These are phyloP conservation scores for Paralichthys olivaceus DNA, from an alignment of 2,113 vertebrate genomes.

Conservation along the genomic window DNA sequence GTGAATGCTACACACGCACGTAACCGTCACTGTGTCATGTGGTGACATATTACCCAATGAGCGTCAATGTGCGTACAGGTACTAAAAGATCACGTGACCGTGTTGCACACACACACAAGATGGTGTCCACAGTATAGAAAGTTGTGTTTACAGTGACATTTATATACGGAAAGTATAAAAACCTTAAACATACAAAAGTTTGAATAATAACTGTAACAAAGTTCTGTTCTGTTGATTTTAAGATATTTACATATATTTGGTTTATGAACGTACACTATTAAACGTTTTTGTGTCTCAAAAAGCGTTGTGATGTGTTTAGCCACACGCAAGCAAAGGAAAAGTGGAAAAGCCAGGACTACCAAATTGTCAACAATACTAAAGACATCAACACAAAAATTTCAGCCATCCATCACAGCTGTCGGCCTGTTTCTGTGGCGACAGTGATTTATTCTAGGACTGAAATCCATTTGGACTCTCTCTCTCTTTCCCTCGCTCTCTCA, in stretches of 20 bases:
- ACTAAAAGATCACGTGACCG: slow-evolving; percentile 54
- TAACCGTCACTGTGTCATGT: slow-evolving; percentile 57
- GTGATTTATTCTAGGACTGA: slow-evolving; percentile 85
- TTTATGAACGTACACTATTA: not conserved
- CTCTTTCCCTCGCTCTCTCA: slow-evolving; percentile 35
- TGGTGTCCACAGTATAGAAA: slow-evolving; percentile 39
- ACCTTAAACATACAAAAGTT: not conserved
- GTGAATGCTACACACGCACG: slow-evolving; percentile 27
- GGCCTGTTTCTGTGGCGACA: slow-evolving; percentile 82
- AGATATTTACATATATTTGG: not conserved
- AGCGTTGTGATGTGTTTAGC: slow-evolving; percentile 68
- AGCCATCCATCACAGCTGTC: slow-evolving; percentile 86
- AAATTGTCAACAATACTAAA: slow-evolving; percentile 88
- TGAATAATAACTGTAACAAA: not conserved
- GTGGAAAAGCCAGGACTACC: slow-evolving; percentile 80
- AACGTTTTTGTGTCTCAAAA: slow-evolving; percentile 24
- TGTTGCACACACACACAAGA: slow-evolving; percentile 43
- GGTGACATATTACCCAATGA: slow-evolving; percentile 56
- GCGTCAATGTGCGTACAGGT: slow-evolving; percentile 63
- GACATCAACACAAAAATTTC: slow-evolving; percentile 86
- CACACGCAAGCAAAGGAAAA: slow-evolving; percentile 71
- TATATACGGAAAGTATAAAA: too few relatives aligned
- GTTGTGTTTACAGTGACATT: not conserved
- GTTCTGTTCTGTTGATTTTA: not conserved
- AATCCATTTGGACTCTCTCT: slow-evolving; percentile 80